phyloP scores from a whole-genome alignment of 2,888 invertebrate species.

The Busseola fusca region DNA sequence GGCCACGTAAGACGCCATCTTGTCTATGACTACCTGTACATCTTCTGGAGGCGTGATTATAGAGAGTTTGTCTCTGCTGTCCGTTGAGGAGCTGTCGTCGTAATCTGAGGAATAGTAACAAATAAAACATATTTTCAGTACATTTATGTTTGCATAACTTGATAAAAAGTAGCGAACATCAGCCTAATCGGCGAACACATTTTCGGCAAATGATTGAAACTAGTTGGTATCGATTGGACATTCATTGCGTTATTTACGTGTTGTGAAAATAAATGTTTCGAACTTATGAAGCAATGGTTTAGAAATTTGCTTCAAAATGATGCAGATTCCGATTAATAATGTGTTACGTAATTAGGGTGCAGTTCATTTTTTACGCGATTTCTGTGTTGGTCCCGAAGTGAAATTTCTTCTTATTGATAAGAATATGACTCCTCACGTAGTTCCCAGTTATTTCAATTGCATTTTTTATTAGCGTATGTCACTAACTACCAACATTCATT shows the following conservation, averaged over 20 bases:
- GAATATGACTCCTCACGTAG: not conserved
- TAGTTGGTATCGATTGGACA: too few species aligned
- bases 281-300: too few species aligned
- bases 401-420: not conserved
- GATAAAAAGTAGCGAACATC: not conserved
- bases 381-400: not conserved
- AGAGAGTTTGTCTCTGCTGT: constrained; percentile 74
- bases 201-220: too few species aligned
- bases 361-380: not conserved
- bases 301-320: too few species aligned
- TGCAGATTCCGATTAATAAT: too few species aligned
- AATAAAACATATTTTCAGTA: not conserved
- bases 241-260: too few species aligned
- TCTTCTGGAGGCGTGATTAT: constrained; percentile 93
- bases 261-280: too few species aligned
- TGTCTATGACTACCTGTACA: constrained; percentile 96
- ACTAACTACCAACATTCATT: not conserved
- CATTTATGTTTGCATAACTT: not conserved
- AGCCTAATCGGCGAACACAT: too few species aligned
- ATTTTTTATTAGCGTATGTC: not conserved
- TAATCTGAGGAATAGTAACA: constrained; percentile 68
- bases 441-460: not conserved
- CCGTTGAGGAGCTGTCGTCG: constrained; percentile 78
- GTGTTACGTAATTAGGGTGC: too few species aligned
- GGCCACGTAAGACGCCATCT: constrained; percentile 98